These are phyloP conservation scores for Myopa tessellatipennis DNA, from an alignment of 2,888 invertebrate genomes.

Conservation along the genomic window DNA sequence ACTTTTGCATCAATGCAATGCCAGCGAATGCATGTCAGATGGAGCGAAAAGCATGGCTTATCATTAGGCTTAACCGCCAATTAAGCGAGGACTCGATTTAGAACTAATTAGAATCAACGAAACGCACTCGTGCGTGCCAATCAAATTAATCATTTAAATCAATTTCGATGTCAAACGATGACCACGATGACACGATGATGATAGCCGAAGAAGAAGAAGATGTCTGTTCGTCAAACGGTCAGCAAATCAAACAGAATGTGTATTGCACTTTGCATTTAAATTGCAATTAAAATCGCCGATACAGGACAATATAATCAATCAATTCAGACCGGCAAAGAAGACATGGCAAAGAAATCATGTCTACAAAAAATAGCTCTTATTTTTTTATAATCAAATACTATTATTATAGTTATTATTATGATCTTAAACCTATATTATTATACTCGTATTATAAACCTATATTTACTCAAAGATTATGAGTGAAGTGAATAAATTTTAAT, in stretches of 20 bases:
- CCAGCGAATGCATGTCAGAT: background rate
- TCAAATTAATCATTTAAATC: conserved; percentile 33
- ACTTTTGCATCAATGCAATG: background rate
- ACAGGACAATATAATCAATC: background rate
- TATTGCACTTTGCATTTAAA: conserved; percentile 44
- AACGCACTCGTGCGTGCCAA: conserved; percentile 26
- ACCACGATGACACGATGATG: background rate
- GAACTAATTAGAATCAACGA: conserved; percentile 33
- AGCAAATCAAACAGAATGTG: background rate
- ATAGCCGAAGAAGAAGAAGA: conserved; percentile 14
- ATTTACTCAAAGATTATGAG: too few relatives aligned
- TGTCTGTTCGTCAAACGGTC: background rate
- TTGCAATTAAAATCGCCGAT: conserved; percentile 36
- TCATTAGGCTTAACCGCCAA: conserved; percentile 17
- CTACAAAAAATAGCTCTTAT: too few relatives aligned
- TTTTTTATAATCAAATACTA: too few relatives aligned
- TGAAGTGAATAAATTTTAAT: too few relatives aligned
- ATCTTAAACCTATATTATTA: too few relatives aligned
- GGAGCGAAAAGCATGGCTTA: conserved; percentile 4
- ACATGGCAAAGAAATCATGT: background rate
- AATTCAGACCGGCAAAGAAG: background rate
- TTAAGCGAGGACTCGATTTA: conserved; percentile 14
- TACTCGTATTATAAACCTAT: too few relatives aligned
- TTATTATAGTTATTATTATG: too few relatives aligned
- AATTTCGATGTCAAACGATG: conserved; percentile 16